phyloP scores from a whole-genome alignment of 2,797 vertebrate species.

The Florisuga fusca region DNA sequence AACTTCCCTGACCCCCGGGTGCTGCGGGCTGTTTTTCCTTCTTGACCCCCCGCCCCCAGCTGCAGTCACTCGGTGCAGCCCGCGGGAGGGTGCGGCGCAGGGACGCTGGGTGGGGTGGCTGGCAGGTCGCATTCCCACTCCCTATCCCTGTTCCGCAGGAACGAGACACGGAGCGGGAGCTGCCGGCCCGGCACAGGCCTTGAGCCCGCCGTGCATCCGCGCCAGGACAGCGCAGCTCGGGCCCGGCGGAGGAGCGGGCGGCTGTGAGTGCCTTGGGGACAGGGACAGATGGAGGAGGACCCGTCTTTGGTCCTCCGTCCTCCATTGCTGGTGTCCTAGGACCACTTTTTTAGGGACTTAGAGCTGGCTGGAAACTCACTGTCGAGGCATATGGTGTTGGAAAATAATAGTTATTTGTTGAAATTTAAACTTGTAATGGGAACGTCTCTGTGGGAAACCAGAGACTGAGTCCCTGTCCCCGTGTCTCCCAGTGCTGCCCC shows the following conservation, averaged over 20 bases:
- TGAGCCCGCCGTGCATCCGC: fast-evolving
- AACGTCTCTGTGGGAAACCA: fast-evolving
- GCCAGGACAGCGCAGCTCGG: neutral
- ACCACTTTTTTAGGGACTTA: fast-evolving
- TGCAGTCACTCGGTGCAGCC: fast-evolving
- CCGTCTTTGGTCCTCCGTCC: fast-evolving
- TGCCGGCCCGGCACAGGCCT: neutral
- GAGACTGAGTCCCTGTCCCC: too few relatives aligned
- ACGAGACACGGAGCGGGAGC: fast-evolving
- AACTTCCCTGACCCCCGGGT: too few relatives aligned
- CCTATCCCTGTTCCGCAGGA: neutral
- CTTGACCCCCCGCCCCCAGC: fast-evolving
- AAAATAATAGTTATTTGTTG: neutral
- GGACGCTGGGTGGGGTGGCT: fast-evolving
- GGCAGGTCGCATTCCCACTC: too few relatives aligned
- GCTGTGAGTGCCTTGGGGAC: fast-evolving
- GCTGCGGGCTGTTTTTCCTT: neutral
- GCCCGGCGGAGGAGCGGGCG: fast-evolving
- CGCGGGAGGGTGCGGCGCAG: fast-evolving
- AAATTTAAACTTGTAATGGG: neutral
- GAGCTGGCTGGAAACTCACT: neutral
- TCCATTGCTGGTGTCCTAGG: fast-evolving
- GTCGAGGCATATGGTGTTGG: neutral
- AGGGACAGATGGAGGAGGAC: neutral
- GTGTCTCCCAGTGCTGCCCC: neutral